phyloP scores from a whole-genome alignment of 2,888 invertebrate genomes.

The Terebella lapidaria region DNA sequence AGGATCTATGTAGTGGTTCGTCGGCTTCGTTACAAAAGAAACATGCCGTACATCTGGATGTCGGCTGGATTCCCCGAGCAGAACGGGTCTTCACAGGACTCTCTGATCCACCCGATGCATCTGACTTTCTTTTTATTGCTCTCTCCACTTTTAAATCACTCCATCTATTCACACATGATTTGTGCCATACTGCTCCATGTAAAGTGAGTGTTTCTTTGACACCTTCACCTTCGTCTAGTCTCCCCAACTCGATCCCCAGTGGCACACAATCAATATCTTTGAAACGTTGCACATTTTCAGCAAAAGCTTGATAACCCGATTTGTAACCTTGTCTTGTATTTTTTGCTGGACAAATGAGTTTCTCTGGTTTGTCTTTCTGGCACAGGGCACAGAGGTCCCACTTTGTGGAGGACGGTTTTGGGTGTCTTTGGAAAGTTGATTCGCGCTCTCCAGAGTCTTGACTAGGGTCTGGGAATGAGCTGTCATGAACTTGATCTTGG shows the following conservation, averaged over 20 bases:
- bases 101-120: too few species aligned
- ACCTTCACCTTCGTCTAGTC: not conserved
- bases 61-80: too few species aligned
- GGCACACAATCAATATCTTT: not conserved
- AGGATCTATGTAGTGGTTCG: not conserved
- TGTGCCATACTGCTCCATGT: too few species aligned
- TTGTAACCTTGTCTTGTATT: not conserved
- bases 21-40: not conserved
- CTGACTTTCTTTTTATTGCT: too few species aligned
- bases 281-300: not conserved
- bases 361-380: not conserved
- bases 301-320: not conserved
- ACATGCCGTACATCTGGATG: not conserved
- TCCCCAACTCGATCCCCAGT: not conserved
- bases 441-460: too few species aligned
- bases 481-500: too few species aligned
- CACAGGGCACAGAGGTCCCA: not conserved
- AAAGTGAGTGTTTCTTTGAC: not conserved
- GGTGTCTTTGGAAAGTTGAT: too few species aligned
- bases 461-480: too few species aligned
- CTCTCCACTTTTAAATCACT: too few species aligned
- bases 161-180: too few species aligned
- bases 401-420: not conserved
- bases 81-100: too few species aligned
- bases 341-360: not conserved